Conservation (phyloP, 2,888 invertebrate genomes). For the Ceratothoa steindachneri region DNA sequence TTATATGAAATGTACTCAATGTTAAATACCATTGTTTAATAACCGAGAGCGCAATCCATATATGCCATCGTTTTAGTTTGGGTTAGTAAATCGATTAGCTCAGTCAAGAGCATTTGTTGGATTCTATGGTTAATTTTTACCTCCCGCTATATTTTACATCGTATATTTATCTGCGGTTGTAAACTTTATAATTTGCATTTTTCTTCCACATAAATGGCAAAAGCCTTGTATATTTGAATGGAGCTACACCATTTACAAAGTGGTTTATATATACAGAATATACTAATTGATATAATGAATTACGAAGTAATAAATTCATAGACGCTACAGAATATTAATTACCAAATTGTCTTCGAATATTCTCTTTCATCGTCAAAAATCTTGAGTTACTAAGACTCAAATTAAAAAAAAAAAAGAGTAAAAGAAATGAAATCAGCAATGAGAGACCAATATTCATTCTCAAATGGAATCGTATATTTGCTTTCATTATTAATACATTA, state of each 20-base stretch:
- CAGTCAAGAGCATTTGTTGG: too few relatives aligned
- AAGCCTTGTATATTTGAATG: neutral
- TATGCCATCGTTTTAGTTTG: too few relatives aligned
- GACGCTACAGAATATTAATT: neutral
- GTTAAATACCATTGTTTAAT: neutral
- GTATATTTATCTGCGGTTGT: neutral
- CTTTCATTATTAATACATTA: constrained; percentile 12
- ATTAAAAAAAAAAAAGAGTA: neutral
- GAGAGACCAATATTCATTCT: constrained; percentile 6
- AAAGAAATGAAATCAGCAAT: neutral
- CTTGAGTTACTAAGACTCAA: neutral
- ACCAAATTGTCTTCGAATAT: neutral
- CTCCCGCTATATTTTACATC: too few relatives aligned
- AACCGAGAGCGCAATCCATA: too few relatives aligned
- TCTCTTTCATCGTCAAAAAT: neutral
- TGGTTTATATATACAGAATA: constrained; percentile 2
- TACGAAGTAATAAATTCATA: neutral
- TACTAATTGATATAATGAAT: neutral
- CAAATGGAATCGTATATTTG: constrained; percentile 9
- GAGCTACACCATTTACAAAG: neutral
- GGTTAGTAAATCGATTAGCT: too few relatives aligned
- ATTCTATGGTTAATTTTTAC: too few relatives aligned
- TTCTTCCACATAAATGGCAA: neutral
- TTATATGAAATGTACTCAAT: neutral
- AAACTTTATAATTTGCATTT: constrained; percentile 7